Base-by-base conservation (phyloP, 2,888 invertebrate genomes). In the Hirtodrosophila histrioides region DNA sequence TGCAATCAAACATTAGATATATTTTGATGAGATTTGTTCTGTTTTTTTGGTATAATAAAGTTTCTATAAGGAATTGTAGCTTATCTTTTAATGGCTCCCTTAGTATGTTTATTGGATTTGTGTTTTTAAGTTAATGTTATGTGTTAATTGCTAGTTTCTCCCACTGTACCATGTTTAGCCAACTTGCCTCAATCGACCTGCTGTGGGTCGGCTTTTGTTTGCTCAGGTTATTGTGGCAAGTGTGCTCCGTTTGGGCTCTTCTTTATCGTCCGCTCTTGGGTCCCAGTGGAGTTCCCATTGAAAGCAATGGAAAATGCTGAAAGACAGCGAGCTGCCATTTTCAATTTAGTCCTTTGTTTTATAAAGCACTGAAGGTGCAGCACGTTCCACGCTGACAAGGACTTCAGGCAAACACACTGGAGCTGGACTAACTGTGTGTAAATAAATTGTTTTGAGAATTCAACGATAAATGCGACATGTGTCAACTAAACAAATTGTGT, bases 271-370 rank as follows among this genome's bases (percentile, higher is more conserved):
- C n/a, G 10, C 23, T 23, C 37, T 7, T 3, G 11, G n/a, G 36
- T 56, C 49, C 50, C 46, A 27, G 40, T 10, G 51, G 49, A 43
- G 44, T 17, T 44, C 12, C 23, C 49, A 48, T 50, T 55, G 57
- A 46, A 41, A 31, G n/a, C 33, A 27, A 12, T 9, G 57, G 23
- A 50, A 45, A 63, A 50, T 56, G 41, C 50, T 39, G 45, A 39
- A 31, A 23, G 58, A 61, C 58, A 58, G 17, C 39, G 29, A 41
- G 29, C 58, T 66, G 61, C 69, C 82, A 46, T 40, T 70, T 78
- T 82, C 58, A 82, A 75, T 82, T 82, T 75, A 48, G 55, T 51
- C 36, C 17, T 43, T 60, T 67, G 58, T 64, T 58, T 61, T 57
- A 53, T 29, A 35, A 35, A 50, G 31, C 23, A 44, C 33, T 40